These are phyloP conservation scores for Synergus gifuensis DNA, from an alignment of 2,888 invertebrate species.

Conservation along the genomic window DNA sequence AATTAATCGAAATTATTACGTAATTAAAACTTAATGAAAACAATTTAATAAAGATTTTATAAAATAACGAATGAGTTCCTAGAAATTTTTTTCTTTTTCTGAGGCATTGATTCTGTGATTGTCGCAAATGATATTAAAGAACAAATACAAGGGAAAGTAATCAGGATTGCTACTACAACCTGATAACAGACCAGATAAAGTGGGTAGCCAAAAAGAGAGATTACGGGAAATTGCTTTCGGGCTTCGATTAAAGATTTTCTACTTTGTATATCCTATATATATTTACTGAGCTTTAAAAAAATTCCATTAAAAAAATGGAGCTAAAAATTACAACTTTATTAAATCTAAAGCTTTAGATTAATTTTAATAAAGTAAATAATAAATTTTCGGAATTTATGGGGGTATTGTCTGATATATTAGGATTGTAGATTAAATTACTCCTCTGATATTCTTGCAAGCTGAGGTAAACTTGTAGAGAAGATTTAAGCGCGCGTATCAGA, in stretches of 20 bases:
- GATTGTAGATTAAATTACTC: neutral
- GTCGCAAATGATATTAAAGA: neutral
- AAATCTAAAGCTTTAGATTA: neutral
- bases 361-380: neutral
- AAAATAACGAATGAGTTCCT: neutral
- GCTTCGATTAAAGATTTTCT: neutral
- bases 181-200: neutral
- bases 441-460: neutral
- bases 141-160: neutral
- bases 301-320: neutral
- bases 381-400: neutral
- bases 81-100: neutral
- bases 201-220: neutral
- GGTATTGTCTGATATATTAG: neutral
- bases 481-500: constrained; percentile 9
- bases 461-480: neutral
- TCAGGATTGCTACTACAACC: neutral
- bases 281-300: neutral
- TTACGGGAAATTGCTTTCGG: neutral
- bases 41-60: neutral
- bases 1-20: neutral
- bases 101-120: neutral
- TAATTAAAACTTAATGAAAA: neutral
- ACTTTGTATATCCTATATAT: neutral
- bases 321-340: neutral